These are phyloP conservation scores for Glomeris maerens DNA, from an alignment of 1,140 invertebrate species.

Conservation along the genomic window DNA sequence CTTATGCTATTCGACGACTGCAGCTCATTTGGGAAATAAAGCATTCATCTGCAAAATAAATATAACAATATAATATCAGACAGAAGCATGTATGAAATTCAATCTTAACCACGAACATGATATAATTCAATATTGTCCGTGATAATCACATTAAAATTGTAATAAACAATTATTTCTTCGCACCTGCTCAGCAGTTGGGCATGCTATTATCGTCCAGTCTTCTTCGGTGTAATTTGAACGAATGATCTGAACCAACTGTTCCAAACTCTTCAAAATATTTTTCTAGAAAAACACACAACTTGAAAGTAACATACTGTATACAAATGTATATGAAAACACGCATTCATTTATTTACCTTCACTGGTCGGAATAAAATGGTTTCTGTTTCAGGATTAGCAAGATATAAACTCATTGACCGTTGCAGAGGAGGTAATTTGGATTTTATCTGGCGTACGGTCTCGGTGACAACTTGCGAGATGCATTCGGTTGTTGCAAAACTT, in stretches of 20 bases:
- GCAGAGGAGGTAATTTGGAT: conserved; percentile 57
- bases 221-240: conserved; percentile 59
- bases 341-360: conserved; percentile 46
- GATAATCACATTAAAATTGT: no score
- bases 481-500: conserved; percentile 35
- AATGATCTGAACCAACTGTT: conserved; percentile 63
- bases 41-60: neutral
- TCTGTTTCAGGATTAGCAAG: conserved; percentile 93
- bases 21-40: neutral
- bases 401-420: conserved; percentile 82
- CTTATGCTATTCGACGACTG: neutral
- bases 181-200: conserved; percentile 79
- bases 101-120: neutral
- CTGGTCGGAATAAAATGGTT: conserved; percentile 83
- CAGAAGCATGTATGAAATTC: neutral
- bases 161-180: no score
- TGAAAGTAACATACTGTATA: conserved; percentile 6
- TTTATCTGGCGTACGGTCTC: conserved; percentile 52
- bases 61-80: neutral
- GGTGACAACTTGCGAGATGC: conserved; percentile 31
- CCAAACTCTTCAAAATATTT: conserved; percentile 70
- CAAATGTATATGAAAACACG: conserved; percentile 1
- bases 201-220: conserved; percentile 65
- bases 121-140: no score
- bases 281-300: conserved; percentile 41